Percentiles rank a stretch among this genome's conserved stretches.
These are phyloP conservation scores for Diorhabda carinulata DNA, from an alignment of 1,140 invertebrate species.

Conservation along the genomic window DNA sequence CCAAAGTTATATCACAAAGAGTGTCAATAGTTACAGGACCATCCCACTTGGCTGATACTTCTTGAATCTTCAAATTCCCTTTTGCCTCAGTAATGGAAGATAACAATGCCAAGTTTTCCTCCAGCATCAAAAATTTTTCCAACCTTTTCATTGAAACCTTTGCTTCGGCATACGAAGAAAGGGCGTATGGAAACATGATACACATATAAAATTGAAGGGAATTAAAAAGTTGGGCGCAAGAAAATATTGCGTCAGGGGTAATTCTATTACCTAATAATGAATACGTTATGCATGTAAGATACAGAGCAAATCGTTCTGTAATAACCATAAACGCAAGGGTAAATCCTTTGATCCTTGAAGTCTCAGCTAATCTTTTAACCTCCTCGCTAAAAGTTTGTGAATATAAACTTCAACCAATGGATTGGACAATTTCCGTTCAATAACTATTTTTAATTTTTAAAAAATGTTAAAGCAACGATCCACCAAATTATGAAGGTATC, in stretches of 20 bases:
- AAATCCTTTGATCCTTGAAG: constrained; percentile 68
- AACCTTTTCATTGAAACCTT: constrained; percentile 61
- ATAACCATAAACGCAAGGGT: constrained; percentile 63
- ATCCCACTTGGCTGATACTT: constrained; percentile 58
- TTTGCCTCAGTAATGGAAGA: constrained; percentile 39
- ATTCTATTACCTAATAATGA: constrained; percentile 60
- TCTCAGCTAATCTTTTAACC: constrained; percentile 61
- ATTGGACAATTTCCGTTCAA: no score
- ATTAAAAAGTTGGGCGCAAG: constrained; percentile 70
- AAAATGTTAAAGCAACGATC: no score
- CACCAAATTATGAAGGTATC: no score
- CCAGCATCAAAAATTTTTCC: constrained; percentile 57
- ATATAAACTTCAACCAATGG: not conserved
- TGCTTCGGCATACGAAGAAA: constrained; percentile 50
- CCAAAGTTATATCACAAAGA: constrained; percentile 59
- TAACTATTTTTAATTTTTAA: no score
- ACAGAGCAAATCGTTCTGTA: constrained; percentile 67
- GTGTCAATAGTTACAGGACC: constrained; percentile 56
- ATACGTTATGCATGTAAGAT: constrained; percentile 65
- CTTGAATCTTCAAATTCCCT: constrained; percentile 48
- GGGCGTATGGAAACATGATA: constrained; percentile 60
- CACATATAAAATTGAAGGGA: constrained; percentile 67
- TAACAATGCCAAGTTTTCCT: constrained; percentile 47
- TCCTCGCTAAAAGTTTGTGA: constrained; percentile 54
- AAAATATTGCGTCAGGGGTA: constrained; percentile 66